Evolutionary conservation across 2,888 invertebrate species (phyloP).

Genomic region (Eulithis testata): DNA sequence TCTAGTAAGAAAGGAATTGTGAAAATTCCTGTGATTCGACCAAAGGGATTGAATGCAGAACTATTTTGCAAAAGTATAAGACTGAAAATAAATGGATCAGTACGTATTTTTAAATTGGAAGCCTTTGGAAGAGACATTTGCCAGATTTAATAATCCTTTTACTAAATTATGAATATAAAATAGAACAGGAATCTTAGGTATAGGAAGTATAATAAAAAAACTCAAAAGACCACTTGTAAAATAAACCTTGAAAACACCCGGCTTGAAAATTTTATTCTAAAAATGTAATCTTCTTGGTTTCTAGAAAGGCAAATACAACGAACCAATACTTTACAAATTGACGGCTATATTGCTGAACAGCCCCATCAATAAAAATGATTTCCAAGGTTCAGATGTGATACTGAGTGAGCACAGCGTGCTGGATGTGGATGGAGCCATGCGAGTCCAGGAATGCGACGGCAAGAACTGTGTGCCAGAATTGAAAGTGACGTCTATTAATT

Average conservation of each 20-base stretch:
- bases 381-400: constrained; percentile 11
- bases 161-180: neutral
- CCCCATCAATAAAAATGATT: neutral
- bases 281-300: neutral
- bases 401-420: constrained; percentile 12
- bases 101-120: neutral
- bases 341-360: constrained; percentile 2
- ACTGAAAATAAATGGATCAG: neutral
- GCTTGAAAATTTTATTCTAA: too few relatives aligned
- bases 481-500: constrained; percentile 4
- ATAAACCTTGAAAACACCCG: too few relatives aligned
- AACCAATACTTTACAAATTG: constrained; percentile 6
- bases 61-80: neutral
- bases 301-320: constrained; percentile 20
- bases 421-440: neutral
- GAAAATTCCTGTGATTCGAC: neutral
- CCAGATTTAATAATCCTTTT: too few relatives aligned
- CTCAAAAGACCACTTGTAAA: too few relatives aligned
- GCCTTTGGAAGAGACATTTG: too few relatives aligned
- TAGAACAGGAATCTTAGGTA: too few relatives aligned
- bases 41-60: neutral
- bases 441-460: constrained; percentile 19
- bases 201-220: too few relatives aligned
- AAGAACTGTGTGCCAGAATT: constrained; percentile 6
- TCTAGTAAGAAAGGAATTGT: neutral